Conservation (phyloP, 2,888 invertebrate species). For the Hyposoter didymator region DNA sequence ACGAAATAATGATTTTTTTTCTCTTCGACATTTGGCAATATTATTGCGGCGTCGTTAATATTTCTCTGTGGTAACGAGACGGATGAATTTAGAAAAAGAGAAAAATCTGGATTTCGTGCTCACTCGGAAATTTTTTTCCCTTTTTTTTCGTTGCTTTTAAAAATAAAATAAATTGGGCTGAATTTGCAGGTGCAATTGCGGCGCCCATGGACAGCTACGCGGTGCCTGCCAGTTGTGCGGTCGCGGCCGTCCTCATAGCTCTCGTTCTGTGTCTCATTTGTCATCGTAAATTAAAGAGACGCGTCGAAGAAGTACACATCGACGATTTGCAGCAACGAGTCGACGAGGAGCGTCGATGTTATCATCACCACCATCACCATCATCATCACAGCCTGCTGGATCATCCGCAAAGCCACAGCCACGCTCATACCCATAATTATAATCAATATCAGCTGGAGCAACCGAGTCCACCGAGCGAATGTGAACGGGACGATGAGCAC, state of each 20-base stretch:
- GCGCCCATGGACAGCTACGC: conserved; percentile 87
- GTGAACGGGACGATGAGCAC: conserved; percentile 73
- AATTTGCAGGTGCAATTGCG: conserved; percentile 83
- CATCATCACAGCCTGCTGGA: conserved; percentile 76
- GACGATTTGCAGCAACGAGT: conserved; percentile 75
- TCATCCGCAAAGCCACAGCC: conserved; percentile 73
- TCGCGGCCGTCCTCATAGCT: conserved; percentile 84
- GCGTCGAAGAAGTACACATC: conserved; percentile 75
- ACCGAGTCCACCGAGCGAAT: conserved; percentile 79
- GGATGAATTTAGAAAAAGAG: background rate
- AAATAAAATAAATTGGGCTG: background rate
- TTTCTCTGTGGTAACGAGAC: no score
- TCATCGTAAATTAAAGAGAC: conserved; percentile 84
- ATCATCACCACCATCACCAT: conserved; percentile 69
- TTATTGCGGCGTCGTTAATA: no score
- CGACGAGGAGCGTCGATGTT: conserved; percentile 76
- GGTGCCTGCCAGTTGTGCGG: conserved; percentile 85
- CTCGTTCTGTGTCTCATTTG: conserved; percentile 86
- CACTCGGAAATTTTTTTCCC: background rate
- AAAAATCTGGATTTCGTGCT: background rate
- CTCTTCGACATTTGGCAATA: background rate
- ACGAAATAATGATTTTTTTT: background rate
- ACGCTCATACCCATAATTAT: conserved; percentile 73
- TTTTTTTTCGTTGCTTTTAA: background rate
- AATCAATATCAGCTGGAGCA: conserved; percentile 72